Percentiles rank a stretch among this genome's conserved stretches.
Evolutionary conservation across 2,797 vertebrate species (phyloP).

Genomic region (Sebastes nivosus): DNA sequence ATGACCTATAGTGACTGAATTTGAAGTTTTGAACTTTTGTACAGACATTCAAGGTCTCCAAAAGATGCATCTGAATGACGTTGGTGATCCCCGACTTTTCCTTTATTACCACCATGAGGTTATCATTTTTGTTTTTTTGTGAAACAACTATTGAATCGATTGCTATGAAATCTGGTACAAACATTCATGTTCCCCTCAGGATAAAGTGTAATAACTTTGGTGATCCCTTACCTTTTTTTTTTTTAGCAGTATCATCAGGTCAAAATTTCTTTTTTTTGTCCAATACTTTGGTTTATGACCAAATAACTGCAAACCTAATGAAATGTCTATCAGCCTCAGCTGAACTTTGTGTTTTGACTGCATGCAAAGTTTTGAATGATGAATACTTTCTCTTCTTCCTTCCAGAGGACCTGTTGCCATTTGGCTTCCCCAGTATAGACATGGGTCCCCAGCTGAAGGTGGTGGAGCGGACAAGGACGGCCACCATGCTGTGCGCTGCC

Average conservation of each 20-base stretch:
- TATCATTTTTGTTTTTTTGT: not conserved
- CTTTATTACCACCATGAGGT: not conserved
- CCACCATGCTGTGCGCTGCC: conserved; percentile 97
- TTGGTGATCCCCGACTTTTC: not conserved
- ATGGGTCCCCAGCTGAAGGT: conserved; percentile 99
- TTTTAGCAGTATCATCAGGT: not conserved
- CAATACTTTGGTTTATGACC: not conserved
- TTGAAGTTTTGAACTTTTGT: not conserved
- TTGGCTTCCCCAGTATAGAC: conserved; percentile 96
- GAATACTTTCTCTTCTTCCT: conserved; percentile 2
- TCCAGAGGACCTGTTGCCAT: conserved; percentile 94
- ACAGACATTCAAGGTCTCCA: not conserved
- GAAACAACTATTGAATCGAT: not conserved
- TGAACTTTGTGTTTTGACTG: not conserved
- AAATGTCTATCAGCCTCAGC: not conserved
- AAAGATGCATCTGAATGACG: not conserved
- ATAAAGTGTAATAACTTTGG: not conserved
- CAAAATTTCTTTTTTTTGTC: not conserved
- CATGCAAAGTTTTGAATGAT: not conserved
- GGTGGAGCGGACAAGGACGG: conserved; percentile 93
- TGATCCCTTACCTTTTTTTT: not conserved
- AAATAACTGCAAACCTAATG: not conserved
- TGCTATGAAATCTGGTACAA: not conserved
- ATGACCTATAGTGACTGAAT: not conserved
- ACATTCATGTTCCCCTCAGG: not conserved